A percentile compares a stretch with the other conserved stretches of the same genome.
phyloP scores from a whole-genome alignment of 2,797 vertebrate genomes.

The Myripristis jacobus region DNA sequence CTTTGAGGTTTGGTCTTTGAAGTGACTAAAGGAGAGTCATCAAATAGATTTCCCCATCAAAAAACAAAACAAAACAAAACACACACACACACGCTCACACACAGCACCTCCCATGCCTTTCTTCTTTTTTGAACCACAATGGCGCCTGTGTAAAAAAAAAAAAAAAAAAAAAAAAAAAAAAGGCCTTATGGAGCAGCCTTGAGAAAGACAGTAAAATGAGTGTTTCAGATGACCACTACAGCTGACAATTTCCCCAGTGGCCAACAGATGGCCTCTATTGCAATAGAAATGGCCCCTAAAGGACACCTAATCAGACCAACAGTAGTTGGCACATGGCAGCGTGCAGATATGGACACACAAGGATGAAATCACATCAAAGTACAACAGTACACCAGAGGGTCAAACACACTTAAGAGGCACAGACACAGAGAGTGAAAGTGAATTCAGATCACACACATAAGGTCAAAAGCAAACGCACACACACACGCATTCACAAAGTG shows the following conservation, averaged over 20 bases:
- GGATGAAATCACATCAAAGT: constrained; percentile 21
- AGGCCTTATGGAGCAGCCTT: constrained; percentile 41
- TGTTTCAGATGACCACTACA: constrained; percentile 54
- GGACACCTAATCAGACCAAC: constrained; percentile 3
- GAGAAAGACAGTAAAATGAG: constrained; percentile 39
- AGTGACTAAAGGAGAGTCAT: constrained; percentile 26
- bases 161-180: too few species aligned
- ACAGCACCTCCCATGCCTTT: not conserved
- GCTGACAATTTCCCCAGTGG: constrained; percentile 55
- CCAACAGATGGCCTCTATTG: constrained; percentile 51
- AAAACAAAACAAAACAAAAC: constrained; percentile 20
- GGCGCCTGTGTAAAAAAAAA: constrained; percentile 18
- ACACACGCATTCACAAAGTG: constrained; percentile 13
- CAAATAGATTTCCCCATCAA: constrained; percentile 6
- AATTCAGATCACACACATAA: too few species aligned
- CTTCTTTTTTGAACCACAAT: constrained; percentile 17
- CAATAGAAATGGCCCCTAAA: constrained; percentile 29
- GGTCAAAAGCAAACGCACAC: not conserved
- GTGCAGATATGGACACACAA: not conserved
- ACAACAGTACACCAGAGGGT: not conserved
- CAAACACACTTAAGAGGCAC: not conserved
- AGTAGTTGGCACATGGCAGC: not conserved
- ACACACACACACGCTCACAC: constrained; percentile 26
- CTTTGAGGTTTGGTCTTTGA: constrained; percentile 13
- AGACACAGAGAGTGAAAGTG: not conserved